Conservation (phyloP, 2,797 vertebrate genomes). For the Myotis planiceps region DNA sequence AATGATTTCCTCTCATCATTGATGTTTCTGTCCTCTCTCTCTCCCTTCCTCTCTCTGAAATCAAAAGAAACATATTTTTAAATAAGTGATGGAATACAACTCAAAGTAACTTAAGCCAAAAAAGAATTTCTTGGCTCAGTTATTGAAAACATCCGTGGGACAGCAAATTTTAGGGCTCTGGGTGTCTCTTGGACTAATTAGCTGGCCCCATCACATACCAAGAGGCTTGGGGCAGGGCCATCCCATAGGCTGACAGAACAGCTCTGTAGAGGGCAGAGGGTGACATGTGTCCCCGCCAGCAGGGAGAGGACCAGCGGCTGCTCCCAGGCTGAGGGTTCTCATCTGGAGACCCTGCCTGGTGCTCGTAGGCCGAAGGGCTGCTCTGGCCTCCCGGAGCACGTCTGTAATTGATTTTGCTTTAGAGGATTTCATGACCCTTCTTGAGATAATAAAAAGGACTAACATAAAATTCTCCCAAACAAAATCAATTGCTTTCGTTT, state of each 20-base stretch:
- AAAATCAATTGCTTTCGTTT: constrained; percentile 68
- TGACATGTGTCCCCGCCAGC: neutral
- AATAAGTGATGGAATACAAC: neutral
- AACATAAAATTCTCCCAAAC: constrained; percentile 72
- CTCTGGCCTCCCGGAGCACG: neutral
- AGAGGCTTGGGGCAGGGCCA: neutral
- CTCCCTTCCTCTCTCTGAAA: too few species aligned
- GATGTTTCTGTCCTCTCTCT: too few species aligned
- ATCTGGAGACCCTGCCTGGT: neutral
- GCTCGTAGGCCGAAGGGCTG: constrained; percentile 44
- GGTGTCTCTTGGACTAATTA: neutral
- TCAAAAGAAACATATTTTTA: too few species aligned
- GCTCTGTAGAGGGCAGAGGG: neutral
- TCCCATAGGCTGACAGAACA: neutral
- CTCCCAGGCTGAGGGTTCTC: neutral
- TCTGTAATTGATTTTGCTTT: constrained; percentile 72
- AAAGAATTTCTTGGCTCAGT: neutral
- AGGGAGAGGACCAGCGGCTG: neutral
- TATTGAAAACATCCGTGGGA: neutral
- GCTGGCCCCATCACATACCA: neutral
- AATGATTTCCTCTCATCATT: too few species aligned
- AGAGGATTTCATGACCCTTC: constrained; percentile 68
- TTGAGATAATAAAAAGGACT: constrained; percentile 75
- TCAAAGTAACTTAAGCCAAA: constrained; percentile 12
- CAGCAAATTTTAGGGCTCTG: neutral